Conservation (phyloP, 2,797 vertebrate genomes). For the Uromys caudimaculatus region DNA sequence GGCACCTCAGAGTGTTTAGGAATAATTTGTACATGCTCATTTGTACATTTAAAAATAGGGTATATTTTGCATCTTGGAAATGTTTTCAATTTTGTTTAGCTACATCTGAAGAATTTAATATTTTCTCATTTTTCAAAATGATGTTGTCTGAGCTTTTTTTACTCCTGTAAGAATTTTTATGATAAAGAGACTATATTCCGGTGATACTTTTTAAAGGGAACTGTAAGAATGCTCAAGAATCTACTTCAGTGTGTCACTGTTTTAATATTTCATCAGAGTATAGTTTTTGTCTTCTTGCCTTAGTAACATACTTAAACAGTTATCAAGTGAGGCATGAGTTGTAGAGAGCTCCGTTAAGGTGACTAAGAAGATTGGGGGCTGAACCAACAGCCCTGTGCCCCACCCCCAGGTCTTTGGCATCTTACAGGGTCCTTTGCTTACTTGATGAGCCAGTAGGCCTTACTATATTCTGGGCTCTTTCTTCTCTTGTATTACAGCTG, state of each 20-base stretch:
- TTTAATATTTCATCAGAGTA: neutral
- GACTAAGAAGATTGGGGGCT: neutral
- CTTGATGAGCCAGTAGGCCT: neutral
- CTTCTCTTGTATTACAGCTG: neutral
- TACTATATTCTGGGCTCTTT: neutral
- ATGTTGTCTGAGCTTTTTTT: neutral
- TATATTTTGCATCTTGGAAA: slow-evolving; percentile 46
- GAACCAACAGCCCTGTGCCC: neutral
- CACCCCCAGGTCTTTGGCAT: too few relatives aligned
- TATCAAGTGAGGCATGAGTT: neutral
- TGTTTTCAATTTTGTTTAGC: slow-evolving; percentile 44
- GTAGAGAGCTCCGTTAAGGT: neutral
- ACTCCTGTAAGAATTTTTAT: slow-evolving; percentile 1
- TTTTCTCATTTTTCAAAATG: slow-evolving; percentile 63
- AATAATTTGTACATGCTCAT: neutral
- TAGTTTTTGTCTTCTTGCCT: neutral
- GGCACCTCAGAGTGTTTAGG: neutral
- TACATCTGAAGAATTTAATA: neutral
- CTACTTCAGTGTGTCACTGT: neutral
- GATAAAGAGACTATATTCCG: slow-evolving; percentile 35
- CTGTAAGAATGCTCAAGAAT: neutral
- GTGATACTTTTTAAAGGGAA: slow-evolving; percentile 27
- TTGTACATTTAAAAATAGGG: slow-evolving; percentile 48
- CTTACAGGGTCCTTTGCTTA: neutral
- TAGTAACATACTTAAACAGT: slow-evolving; percentile 15